These are phyloP conservation scores for Lissocephala sabroskyi DNA, from an alignment of 2,888 invertebrate genomes.

Conservation along the genomic window DNA sequence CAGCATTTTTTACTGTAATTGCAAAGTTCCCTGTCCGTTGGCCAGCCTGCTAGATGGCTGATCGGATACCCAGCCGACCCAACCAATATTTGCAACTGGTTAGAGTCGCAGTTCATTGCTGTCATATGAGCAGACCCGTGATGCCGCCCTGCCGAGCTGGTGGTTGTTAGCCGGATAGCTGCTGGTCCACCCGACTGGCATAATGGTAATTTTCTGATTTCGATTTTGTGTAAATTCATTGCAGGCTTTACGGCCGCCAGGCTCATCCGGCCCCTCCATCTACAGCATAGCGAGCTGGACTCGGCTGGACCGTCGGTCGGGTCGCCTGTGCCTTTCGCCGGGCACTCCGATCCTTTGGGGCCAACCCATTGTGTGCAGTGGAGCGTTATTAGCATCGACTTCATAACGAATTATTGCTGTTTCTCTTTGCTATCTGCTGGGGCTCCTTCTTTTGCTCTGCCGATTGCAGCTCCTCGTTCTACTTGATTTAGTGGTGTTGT, in stretches of 20 bases:
- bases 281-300: too few relatives aligned
- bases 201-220: conserved; percentile 62
- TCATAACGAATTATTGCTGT: conserved; percentile 57
- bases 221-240: conserved; percentile 62
- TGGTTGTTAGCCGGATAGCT: too few relatives aligned
- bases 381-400: conserved; percentile 58
- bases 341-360: conserved; percentile 1
- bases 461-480: too few relatives aligned
- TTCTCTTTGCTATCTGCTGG: conserved; percentile 29
- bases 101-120: conserved; percentile 52
- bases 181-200: conserved; percentile 34
- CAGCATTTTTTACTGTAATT: conserved; percentile 58
- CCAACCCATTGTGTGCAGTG: conserved; percentile 50
- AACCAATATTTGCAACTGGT: conserved; percentile 54
- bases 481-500: conserved; percentile 48
- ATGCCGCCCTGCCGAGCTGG: conserved; percentile 11
- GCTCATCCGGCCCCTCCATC: background rate
- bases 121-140: conserved; percentile 35
- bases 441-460: conserved; percentile 2
- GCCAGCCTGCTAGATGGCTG: background rate
- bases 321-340: background rate
- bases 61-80: background rate
- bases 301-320: background rate
- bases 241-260: conserved; percentile 30
- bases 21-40: conserved; percentile 33